Base-by-base conservation (phyloP, 2,888 invertebrate species). In the Drosophila affinis region DNA sequence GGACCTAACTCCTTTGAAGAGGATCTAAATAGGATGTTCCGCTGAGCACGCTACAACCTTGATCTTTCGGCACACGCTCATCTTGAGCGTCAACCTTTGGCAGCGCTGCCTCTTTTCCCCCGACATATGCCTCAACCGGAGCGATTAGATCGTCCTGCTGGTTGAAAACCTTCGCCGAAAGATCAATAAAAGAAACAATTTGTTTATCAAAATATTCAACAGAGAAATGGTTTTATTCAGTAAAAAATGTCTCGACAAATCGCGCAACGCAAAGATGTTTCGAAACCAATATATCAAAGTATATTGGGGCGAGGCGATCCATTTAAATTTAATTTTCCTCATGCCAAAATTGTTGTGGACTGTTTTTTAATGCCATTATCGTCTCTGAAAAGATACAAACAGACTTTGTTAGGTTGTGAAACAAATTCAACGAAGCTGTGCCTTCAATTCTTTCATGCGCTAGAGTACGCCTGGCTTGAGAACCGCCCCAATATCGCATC, bases 331-430 rank as follows among this genome's bases (percentile, higher is more conserved):
- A 6, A 39, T 39, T 14, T 39, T 14, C 14, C 9, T 29, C 9
- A 9, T 29, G 1, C 9, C 29, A 29, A 27, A 29, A 29, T 29
- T 2, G 9, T 29, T 9, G 29, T 29, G 9, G 29, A 29, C 29
- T 29, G 7, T 27, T 9, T 27, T 12, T 52, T 3, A 46, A 17
- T 46, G 9, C 3, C 17, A 4, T n/a, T 56, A 46, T 12, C 14
- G 73, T 44, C 32, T 54, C 78, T 80, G 79, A 68, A 80, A 80
- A 57, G 79, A 79, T 47, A 78, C 0, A 44, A 29, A 72, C 57
- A 58, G 12, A 34, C 45, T 46, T 14, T 9, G 14, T 44, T 55
- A 27, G 21, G 24, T 5, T 24, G 0, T 24, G 5, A 24, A 1
- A 24, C 18, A 18, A 18, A 18, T 18, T 18, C 18, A 24, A 24